These are phyloP conservation scores for Macrophya alboannulata DNA, from an alignment of 2,888 invertebrate genomes.

Conservation along the genomic window DNA sequence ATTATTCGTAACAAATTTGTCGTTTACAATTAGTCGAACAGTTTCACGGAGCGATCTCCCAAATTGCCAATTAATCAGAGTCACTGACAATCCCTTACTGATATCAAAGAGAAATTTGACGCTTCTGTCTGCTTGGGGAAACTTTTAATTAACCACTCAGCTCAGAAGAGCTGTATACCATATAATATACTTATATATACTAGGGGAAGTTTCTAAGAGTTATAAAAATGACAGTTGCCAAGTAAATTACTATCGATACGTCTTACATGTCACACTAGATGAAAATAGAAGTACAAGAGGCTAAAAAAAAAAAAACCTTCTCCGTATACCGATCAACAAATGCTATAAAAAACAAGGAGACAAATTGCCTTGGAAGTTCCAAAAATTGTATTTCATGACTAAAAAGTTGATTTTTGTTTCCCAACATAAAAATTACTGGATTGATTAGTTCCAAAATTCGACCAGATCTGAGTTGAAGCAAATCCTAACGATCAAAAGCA, in stretches of 20 bases:
- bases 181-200: background rate
- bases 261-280: background rate
- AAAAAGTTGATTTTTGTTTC: too few relatives aligned
- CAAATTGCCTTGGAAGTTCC: too few relatives aligned
- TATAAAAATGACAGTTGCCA: background rate
- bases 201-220: background rate
- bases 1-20: slow-evolving; percentile 39
- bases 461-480: too few relatives aligned
- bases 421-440: too few relatives aligned
- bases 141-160: slow-evolving; percentile 43
- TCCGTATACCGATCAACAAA: background rate
- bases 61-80: slow-evolving; percentile 42
- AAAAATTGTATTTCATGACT: too few relatives aligned
- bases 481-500: background rate
- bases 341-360: background rate
- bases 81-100: slow-evolving; percentile 10
- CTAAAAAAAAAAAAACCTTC: background rate
- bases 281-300: background rate
- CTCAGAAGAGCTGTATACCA: background rate
- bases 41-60: background rate
- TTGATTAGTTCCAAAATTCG: too few relatives aligned
- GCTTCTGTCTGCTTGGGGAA: slow-evolving; percentile 6
- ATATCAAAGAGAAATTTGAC: slow-evolving; percentile 41
- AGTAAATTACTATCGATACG: slow-evolving; percentile 14
- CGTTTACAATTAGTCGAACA: slow-evolving; percentile 30